phyloP scores from a whole-genome alignment of 2,888 invertebrate species.

The Ecliptopera silaceata region DNA sequence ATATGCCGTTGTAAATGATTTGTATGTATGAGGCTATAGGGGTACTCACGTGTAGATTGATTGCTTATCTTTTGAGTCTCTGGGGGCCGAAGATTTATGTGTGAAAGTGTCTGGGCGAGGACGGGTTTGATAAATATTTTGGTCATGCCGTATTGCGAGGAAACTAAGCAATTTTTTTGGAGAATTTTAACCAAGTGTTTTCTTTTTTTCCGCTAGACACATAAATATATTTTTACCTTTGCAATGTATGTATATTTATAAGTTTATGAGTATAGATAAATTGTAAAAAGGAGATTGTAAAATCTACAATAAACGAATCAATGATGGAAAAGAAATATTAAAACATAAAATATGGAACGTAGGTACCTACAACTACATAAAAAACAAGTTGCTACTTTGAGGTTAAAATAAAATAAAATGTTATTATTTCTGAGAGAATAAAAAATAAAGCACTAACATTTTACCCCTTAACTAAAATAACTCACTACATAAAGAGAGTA shows the following conservation, averaged over 20 bases:
- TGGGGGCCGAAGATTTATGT: conserved; percentile 29
- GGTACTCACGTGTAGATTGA: conserved; percentile 31
- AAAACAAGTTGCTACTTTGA: too few relatives aligned
- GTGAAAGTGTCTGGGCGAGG: conserved; percentile 22
- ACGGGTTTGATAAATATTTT: conserved; percentile 22
- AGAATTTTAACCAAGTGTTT: background rate
- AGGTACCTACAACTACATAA: too few relatives aligned
- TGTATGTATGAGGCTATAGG: conserved; percentile 39
- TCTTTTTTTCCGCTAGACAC: background rate
- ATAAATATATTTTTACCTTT: too few relatives aligned
- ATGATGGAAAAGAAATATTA: too few relatives aligned
- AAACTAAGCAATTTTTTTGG: conserved; percentile 1
- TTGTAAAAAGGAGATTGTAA: too few relatives aligned
- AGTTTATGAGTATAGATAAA: too few relatives aligned
- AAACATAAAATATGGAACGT: too few relatives aligned
- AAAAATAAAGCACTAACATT: too few relatives aligned
- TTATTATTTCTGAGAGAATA: too few relatives aligned
- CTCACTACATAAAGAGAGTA: background rate
- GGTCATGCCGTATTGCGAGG: conserved; percentile 8
- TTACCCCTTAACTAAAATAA: background rate
- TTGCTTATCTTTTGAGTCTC: conserved; percentile 35
- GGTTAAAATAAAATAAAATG: too few relatives aligned
- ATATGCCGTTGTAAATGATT: conserved; percentile 38
- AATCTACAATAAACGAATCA: too few relatives aligned
- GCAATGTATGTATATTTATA: too few relatives aligned